phyloP scores from a whole-genome alignment of 1,140 invertebrate genomes.

The Cyrtorhinus lividipennis region DNA sequence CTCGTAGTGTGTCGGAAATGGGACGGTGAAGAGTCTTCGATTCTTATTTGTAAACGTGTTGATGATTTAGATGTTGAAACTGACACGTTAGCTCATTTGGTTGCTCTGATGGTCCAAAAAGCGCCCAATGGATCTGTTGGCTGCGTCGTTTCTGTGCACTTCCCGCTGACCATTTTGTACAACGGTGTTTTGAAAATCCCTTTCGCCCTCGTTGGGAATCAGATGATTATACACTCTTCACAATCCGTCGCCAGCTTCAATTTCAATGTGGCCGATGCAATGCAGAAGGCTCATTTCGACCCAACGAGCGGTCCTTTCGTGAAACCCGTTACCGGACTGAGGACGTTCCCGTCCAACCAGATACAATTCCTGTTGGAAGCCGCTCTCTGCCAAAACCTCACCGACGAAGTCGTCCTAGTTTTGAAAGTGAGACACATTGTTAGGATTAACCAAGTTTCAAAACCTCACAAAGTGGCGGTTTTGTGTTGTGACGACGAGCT shows the following conservation, averaged over 20 bases:
- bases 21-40: neutral
- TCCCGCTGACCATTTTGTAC: neutral
- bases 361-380: neutral
- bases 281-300: neutral
- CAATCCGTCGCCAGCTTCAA: neutral
- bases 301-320: neutral
- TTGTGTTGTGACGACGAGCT: neutral
- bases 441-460: neutral
- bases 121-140: neutral
- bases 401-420: neutral
- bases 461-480: neutral
- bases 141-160: neutral
- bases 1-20: neutral
- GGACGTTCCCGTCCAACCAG: neutral
- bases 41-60: neutral
- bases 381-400: neutral
- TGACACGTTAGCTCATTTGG: neutral
- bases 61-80: neutral
- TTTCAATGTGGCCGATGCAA: neutral
- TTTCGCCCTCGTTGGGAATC: neutral
- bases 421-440: neutral
- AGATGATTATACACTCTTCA: neutral
- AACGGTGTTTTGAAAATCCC: neutral
- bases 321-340: neutral
- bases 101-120: neutral